phyloP scores from a whole-genome alignment of 2,888 invertebrate genomes.

The Lycophotia porphyrea region DNA sequence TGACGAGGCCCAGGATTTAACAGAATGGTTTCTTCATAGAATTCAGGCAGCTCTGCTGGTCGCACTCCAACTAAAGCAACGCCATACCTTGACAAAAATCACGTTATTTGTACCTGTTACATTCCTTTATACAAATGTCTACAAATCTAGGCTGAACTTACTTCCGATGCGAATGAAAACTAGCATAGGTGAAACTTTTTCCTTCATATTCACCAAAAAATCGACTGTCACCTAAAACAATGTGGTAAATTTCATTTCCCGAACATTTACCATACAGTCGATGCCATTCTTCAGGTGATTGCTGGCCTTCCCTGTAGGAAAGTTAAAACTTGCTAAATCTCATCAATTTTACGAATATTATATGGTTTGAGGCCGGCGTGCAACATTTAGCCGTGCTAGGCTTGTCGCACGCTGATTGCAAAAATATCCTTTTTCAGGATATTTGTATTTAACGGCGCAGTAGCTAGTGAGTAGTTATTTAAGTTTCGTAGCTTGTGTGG shows the following conservation, averaged over 20 bases:
- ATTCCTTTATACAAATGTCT: background rate
- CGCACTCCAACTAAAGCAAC: conserved; percentile 99
- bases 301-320: conserved; percentile 95
- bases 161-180: conserved; percentile 99
- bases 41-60: conserved; percentile 97
- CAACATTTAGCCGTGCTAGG: background rate
- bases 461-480: too few relatives aligned
- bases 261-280: conserved; percentile 99
- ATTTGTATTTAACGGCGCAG: background rate
- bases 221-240: conserved; percentile 97
- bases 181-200: conserved; percentile 99
- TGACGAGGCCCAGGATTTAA: conserved; percentile 99
- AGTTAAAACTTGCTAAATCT: background rate
- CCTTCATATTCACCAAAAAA: conserved; percentile 99
- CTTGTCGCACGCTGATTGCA: background rate
- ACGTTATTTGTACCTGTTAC: conserved; percentile 15
- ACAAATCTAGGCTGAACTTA: conserved; percentile 83
- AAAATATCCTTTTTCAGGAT: background rate
- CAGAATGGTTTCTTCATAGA: conserved; percentile 98
- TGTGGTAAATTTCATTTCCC: conserved; percentile 99
- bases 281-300: conserved; percentile 99
- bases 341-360: background rate
- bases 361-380: background rate
- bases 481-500: too few relatives aligned
- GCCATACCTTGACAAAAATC: conserved; percentile 93